Base-by-base conservation (phyloP, 2,113 vertebrate genomes). In the Caretta caretta region DNA sequence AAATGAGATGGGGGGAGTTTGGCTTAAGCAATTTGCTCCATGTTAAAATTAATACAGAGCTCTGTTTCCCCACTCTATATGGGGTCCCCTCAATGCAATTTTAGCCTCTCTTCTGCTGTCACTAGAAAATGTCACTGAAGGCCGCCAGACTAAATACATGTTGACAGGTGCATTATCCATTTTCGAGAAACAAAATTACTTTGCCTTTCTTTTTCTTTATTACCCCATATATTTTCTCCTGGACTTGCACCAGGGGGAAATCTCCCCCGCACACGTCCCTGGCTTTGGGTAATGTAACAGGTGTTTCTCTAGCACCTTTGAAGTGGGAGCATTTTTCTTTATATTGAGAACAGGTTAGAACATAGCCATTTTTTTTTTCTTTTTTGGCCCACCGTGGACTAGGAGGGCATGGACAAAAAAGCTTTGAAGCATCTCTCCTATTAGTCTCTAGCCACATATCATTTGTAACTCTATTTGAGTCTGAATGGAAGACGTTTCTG, bases 1-100 rank as follows among this genome's bases (percentile, higher is more conserved):
- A 96, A 95, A 95, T 93, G 91, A 90, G n/a, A 88, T 86, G 90
- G 89, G 19, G 62, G 48, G 42, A 80, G 72, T 82, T 94, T 82
- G 75, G 76, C 94, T 96, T 96, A 94, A 97, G 89, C 79, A 90
- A 75, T 82, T 97, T 97, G 93, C n/a, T 87, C 91, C 88, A 75
- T 29, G 75, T 96, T 97, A 89, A 94, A 94, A 94, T 94, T 76
- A 94, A 94, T 93, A 80, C 46, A 81, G 24, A 76, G 92, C 72
- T 90, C 1, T 8, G 81, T 86, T 94, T 49, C 84, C 91, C 95
- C 84, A 59, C 12, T 85, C 84, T 13, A 5, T 31, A 83, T 13
- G 12, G 35, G 72, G 69, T 84, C 90, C 94, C 75, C 75, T 53
- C 51, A 9, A 97, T 95, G 69, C 76, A 94, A 89, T 91, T 95